Evolutionary conservation across 1,140 invertebrate species (phyloP).

Genomic region (Neotoxoptera formosana): DNA sequence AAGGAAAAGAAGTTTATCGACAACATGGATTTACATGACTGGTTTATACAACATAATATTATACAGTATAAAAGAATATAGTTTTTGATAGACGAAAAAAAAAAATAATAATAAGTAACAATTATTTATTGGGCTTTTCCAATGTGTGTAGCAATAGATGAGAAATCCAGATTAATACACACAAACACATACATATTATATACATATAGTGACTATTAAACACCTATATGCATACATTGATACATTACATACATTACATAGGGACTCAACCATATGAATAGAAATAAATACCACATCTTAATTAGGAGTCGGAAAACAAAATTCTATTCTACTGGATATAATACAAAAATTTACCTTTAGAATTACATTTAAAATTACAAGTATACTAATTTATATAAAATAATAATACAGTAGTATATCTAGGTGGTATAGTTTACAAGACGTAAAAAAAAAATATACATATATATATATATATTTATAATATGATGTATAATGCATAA

Average conservation of each 20-base stretch:
- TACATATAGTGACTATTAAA: not conserved
- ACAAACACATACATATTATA: not conserved
- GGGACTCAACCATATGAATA: conserved; percentile 24
- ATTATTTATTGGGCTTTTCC: not conserved
- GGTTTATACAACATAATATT: not conserved
- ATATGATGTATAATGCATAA: conserved; percentile 17
- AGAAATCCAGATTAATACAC: not conserved
- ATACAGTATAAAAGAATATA: conserved; percentile 8
- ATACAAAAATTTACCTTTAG: conserved; percentile 44
- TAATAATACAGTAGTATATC: conserved; percentile 53
- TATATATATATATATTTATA: conserved; percentile 28
- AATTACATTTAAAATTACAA: conserved; percentile 39
- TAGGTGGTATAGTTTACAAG: conserved; percentile 51
- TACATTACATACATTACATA: not conserved
- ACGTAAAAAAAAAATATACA: conserved; percentile 46
- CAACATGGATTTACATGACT: not conserved
- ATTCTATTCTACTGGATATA: conserved; percentile 46
- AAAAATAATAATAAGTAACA: not conserved
- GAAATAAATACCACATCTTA: conserved; percentile 27
- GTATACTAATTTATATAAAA: conserved; percentile 42
- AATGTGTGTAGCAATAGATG: not conserved
- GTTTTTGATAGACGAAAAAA: not conserved
- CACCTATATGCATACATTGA: conserved; percentile 18
- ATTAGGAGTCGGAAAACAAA: conserved; percentile 34
- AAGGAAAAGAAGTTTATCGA: not conserved